Base-by-base conservation (phyloP, 2,113 vertebrate species). In the Condylura cristata region DNA sequence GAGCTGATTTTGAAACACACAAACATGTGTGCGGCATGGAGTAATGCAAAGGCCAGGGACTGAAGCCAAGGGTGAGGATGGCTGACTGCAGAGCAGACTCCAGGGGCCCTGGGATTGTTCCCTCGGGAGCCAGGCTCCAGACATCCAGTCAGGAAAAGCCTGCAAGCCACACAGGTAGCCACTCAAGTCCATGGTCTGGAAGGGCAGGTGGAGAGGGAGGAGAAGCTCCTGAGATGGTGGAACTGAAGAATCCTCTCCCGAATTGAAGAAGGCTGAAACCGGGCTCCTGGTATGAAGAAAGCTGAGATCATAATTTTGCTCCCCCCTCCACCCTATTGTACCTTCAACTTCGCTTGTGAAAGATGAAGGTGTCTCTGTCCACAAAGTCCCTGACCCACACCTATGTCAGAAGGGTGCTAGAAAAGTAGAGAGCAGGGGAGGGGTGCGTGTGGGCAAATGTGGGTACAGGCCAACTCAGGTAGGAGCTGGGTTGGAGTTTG, bases 1-100 rank as follows among this genome's bases (percentile, higher is more conserved):
- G 51, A 53, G 51, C 58, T 72, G 72, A 39, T 60, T 60, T 53
- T 32, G 46, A 56, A 1, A 18, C 17, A 6, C 53, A 79, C 84
- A n/a, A 60, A 28, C 22, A 75, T 3, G 8, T 0, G 0, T 3
- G 28, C 5, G n/a, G n/a, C 20, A 30, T 12, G 2, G 44, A 51
- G 78, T 26, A 61, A 34, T 30, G 53, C 13, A 37, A 80, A n/a
- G 68, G 60, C 37, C 46, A 32, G 76, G 51, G 46, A 37, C n/a
- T 28, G 18, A 30, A 48, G 44, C 53, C 6, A 60, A 18, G 30
- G 60, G 1, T 11, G 24, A 44, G 39, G 44, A 2, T 22, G 4
- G 32, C 17, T 44, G 72, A 37, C 44, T 68, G 53, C 13, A 16
- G 1, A 16, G n/a, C 75, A 56, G 61, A 46, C 11, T 41, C 34